Base-by-base conservation (phyloP, 2,113 vertebrate genomes). In the Fukomys damarensis region DNA sequence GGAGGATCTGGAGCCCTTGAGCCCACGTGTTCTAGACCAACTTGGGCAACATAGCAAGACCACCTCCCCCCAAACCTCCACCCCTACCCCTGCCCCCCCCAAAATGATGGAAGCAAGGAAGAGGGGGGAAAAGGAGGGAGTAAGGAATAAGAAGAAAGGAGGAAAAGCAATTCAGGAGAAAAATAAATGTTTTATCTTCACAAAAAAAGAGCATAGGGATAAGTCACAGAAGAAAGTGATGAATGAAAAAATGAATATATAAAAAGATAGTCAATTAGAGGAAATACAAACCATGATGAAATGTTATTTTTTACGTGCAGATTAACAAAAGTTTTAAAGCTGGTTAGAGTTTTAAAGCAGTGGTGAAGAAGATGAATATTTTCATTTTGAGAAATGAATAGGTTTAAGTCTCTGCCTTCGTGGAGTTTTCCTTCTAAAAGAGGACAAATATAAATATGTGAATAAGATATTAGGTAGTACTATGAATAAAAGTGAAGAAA, bases 131-230 rank as follows among this genome's bases (percentile, higher is more conserved):
- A 77, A 77, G 20, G 43, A 14, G 19, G 74, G 7, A 77, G 49
- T 26, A 17, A 49, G 28, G 74, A 13, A 32, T 28, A 49, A 77
- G 52, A 81, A 58, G 79, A 49, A 22, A 82, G 38, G 8, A 61
- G 59, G 35, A 38, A 86, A 86, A 84, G n/a, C 28, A 63, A 86
- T 1, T 35, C 46, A 65, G 65, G 10, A 89, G n/a, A 84, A 85
- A 90, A 90, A 90, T n/a, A 56, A 85, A 68, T 46, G 74, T 89
- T 70, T 83, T 76, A 83, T 93, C 26, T 84, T 63, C 79, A 13
- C 56, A 41, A 74, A 59, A 82, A 82, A 7, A 59, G 6, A 24
- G 77, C 58, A 38, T 86, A 58, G 58, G 91, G 81, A 14, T 56
- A 68, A 84, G 59, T 89, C 41, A 77, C 58, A 65, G 46, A 87